Base-by-base conservation (phyloP, 2,797 vertebrate species). In the Meda fulgida region DNA sequence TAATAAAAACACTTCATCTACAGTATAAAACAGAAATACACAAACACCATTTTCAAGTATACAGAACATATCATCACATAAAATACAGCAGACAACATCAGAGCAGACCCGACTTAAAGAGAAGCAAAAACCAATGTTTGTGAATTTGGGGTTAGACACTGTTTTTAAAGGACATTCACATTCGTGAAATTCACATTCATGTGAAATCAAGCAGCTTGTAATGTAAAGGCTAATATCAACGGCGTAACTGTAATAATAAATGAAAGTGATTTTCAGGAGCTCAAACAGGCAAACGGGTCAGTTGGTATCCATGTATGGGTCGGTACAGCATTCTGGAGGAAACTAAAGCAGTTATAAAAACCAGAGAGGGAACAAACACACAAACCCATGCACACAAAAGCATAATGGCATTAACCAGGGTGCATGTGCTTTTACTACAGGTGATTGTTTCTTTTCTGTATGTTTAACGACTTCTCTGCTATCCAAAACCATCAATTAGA, bases 21-120 rank as follows among this genome's bases (percentile, higher is more conserved):
- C 38, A 60, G 31, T 85, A 70, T 46, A 23, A 63, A 79, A 77
- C 67, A 72, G 29, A 85, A 84, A 51, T 70, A 70, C 73, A 84
- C 66, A 79, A 63, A 84, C 83, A 79, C 26, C 21, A 71, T 84
- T 46, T 85, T 85, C 83, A 85, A 85, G 83, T 80, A 72, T 72
- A 80, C 29, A 48, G 55, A 38, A 85, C 67, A 80, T 36, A 79
- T 80, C n/a, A 60, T 85, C 55, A 85, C 67, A 69, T 67, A 31
- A 66, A 78, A 84, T 53, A 85, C 83, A 85, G 83, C 67, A 85
- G 75, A 84, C 65, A 70, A 55, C 75, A 84, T 53, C 36, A 84
- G 48, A 78, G 71, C 81, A 75, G 43, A 84, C 76, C 38, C n/a
- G 51, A 70, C 48, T 75, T 36, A 7, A 36, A 31, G 16, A 48